Conservation (phyloP, 2,113 vertebrate genomes). For the Psittacara wagleri region DNA sequence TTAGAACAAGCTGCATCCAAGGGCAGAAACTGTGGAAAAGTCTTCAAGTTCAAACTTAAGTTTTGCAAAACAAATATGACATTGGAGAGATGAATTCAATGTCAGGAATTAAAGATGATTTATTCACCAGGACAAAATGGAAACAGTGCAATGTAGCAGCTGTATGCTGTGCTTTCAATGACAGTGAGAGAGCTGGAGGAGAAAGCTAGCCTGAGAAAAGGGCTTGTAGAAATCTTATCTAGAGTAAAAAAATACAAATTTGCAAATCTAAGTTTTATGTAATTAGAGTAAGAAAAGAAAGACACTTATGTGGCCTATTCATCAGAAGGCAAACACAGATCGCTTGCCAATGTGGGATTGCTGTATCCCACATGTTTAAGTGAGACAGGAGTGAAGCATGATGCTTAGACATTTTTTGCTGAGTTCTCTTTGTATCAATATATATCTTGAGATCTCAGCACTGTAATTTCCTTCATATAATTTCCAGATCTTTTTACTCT, state of each 20-base stretch:
- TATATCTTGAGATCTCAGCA: not conserved
- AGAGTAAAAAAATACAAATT: not conserved
- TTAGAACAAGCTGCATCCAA: not conserved
- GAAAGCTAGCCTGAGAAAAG: not conserved
- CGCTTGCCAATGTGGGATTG: not conserved
- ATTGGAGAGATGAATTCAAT: not conserved
- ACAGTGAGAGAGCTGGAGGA: not conserved
- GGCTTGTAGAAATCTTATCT: not conserved
- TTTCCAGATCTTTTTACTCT: not conserved
- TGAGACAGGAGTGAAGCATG: not conserved
- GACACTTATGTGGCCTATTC: not conserved
- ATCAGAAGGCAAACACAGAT: not conserved
- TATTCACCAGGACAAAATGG: constrained; percentile 11
- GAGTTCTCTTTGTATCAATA: not conserved
- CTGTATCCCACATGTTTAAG: not conserved
- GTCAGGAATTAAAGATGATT: constrained; percentile 23
- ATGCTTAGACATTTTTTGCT: not conserved
- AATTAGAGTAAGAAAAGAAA: not conserved
- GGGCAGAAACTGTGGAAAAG: not conserved
- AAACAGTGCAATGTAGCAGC: constrained; percentile 16
- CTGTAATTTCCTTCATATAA: not conserved
- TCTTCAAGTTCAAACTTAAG: constrained; percentile 3
- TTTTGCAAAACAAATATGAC: constrained; percentile 16
- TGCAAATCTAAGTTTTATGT: not conserved
- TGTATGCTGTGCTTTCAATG: not conserved